A percentile compares a stretch with the other conserved stretches of the same genome.
Evolutionary conservation across 2,797 vertebrate species (phyloP).

Genomic region (Sebastiscus albofasciatus): DNA sequence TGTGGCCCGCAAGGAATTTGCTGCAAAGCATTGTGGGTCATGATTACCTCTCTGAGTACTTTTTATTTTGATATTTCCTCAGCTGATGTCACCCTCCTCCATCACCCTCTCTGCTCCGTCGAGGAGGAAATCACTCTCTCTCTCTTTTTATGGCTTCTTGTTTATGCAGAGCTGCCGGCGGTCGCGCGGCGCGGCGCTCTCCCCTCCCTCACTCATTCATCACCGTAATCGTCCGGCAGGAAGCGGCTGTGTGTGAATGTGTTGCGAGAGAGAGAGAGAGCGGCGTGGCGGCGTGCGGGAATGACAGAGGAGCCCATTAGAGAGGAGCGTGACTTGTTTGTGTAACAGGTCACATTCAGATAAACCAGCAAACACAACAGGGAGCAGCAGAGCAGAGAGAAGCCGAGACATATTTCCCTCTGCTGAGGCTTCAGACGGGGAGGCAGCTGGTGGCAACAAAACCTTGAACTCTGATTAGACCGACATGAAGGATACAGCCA

Average conservation of each 20-base stretch:
- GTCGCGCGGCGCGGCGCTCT: background rate
- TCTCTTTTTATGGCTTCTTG: background rate
- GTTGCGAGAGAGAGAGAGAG: background rate
- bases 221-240: slow-evolving; percentile 32
- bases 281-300: background rate
- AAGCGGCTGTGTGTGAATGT: slow-evolving; percentile 11
- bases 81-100: slow-evolving; percentile 7
- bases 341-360: slow-evolving; percentile 35
- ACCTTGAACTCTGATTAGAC: background rate
- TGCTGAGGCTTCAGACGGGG: background rate
- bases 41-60: background rate
- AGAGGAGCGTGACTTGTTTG: slow-evolving; percentile 44
- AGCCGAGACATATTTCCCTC: background rate
- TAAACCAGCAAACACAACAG: background rate
- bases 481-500: too few species aligned
- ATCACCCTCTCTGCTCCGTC: background rate
- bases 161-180: slow-evolving; percentile 26
- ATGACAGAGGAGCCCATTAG: slow-evolving; percentile 56
- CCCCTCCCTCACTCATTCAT: slow-evolving; percentile 28
- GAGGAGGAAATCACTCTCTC: slow-evolving; percentile 18
- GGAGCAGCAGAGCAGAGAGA: background rate
- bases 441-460: background rate
- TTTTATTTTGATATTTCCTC: background rate
- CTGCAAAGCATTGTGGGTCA: slow-evolving; percentile 27
- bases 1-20: background rate